These are phyloP conservation scores for Scelioninae gen. 2 DNA, from an alignment of 2,888 invertebrate species.

Conservation along the genomic window DNA sequence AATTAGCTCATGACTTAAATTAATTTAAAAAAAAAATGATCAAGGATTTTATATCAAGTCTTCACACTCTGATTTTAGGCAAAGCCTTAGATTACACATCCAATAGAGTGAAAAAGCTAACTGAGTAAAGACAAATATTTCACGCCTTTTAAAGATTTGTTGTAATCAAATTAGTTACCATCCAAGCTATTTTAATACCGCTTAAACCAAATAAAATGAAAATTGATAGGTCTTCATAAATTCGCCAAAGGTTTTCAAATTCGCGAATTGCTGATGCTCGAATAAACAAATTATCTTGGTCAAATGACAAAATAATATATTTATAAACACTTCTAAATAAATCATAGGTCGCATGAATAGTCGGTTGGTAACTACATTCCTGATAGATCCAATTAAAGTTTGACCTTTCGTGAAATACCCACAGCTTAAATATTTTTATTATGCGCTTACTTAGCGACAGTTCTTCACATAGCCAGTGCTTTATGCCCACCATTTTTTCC, in stretches of 20 bases:
- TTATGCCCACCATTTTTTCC: conserved; percentile 53
- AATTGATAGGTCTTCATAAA: not conserved
- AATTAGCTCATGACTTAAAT: not conserved
- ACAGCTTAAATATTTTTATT: conserved; percentile 47
- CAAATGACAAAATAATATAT: too few relatives aligned
- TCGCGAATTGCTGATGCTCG: not conserved
- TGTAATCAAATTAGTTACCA: conserved; percentile 16
- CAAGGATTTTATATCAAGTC: conserved; percentile 14
- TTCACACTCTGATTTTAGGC: conserved; percentile 45
- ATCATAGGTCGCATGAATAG: conserved; percentile 11
- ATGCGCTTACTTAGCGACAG: conserved; percentile 30
- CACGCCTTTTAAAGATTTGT: conserved; percentile 32
- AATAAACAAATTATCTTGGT: conserved; percentile 3
- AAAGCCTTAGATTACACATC: conserved; percentile 35
- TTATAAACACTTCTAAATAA: too few relatives aligned
- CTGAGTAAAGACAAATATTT: conserved; percentile 17
- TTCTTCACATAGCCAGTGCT: conserved; percentile 55
- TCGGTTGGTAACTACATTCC: conserved; percentile 33
- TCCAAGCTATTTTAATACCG: conserved; percentile 14
- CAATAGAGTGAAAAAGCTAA: conserved; percentile 45
- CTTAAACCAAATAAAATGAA: not conserved
- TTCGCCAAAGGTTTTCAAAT: not conserved
- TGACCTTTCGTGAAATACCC: conserved; percentile 2
- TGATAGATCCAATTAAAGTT: conserved; percentile 17
- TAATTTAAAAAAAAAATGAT: not conserved